Evolutionary conservation across 2,113 vertebrate species (phyloP), one percentile per base, ranked within the genome.

Genomic region (Plecotus auritus): DNA sequence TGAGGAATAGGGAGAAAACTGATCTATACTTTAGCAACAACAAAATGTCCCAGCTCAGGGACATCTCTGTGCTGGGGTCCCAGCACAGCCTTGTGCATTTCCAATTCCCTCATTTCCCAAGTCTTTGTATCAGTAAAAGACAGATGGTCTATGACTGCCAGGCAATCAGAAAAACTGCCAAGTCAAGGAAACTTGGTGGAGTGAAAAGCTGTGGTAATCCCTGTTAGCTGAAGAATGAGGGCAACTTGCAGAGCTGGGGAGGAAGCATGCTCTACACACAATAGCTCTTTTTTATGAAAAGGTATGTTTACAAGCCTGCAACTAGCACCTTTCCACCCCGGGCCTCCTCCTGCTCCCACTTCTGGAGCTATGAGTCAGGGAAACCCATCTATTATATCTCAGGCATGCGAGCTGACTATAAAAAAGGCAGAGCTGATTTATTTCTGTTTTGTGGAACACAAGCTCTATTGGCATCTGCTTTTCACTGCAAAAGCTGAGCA

Each of bases 111-210:
- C 92, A 51, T 95, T 73, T 66, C 51, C 2, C 37, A 82, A 88
- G 54, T 93, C 26, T 64, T 78, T 93, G 80, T 4, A 37, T 96
- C 74, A 97, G 95, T 0, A 5, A 96, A 95, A 93, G 20, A n/a
- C 61, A 85, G 90, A 3, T 0, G 8, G 82, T 93, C 93, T 96
- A 96, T 16, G 32, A 88, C 69, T 0, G 0, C 73, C 47, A 94
- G 45, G 94, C 88, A 93, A 96, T 90, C 5, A n/a, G 76, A 76
- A 82, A 96, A 97, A 90, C 87, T 96, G 88, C 94, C 67, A 94
- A 96, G 91, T 94, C 94, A 90, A 95, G 86, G 78, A 85, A 96
- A 96, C 42, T n/a, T 30, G 67, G 70, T 90, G 85, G 69, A 72
- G 84, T 77, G 80, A 92, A 97, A 78, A 82, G 85, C 96, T 94